These are phyloP conservation scores for Oxygymnocypris stewartii DNA, from an alignment of 2,113 vertebrate species.

Conservation along the genomic window DNA sequence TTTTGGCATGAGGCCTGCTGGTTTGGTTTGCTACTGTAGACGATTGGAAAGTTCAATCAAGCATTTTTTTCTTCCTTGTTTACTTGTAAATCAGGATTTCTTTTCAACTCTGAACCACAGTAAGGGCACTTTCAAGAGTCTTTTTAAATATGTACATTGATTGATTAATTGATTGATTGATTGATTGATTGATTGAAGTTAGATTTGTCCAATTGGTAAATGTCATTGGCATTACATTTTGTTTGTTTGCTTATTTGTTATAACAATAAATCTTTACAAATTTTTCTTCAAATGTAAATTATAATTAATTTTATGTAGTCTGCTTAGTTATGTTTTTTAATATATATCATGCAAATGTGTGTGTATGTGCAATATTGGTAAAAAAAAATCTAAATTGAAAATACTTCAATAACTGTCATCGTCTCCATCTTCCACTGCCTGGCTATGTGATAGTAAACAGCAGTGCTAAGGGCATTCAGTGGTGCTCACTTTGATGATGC, in stretches of 20 bases:
- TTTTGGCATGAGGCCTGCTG: conserved; percentile 12
- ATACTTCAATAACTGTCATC: not conserved
- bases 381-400: not conserved
- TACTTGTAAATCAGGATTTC: not conserved
- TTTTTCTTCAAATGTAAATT: not conserved
- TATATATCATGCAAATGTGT: not conserved
- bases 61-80: not conserved
- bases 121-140: not conserved
- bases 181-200: not conserved
- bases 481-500: conserved; percentile 15
- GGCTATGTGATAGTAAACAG: not conserved
- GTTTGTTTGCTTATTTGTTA: too few relatives aligned
- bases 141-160: too few relatives aligned
- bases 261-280: not conserved
- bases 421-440: not conserved
- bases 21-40: not conserved
- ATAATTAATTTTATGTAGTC: not conserved
- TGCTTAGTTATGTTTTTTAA: not conserved
- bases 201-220: too few relatives aligned
- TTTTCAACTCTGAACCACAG: not conserved
- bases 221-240: too few relatives aligned
- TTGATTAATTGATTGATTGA: too few relatives aligned
- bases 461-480: not conserved
- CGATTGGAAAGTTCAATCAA: not conserved
- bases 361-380: not conserved